Evolutionary conservation across 2,113 vertebrate genomes (phyloP).

Genomic region (Scopus umbretta): DNA sequence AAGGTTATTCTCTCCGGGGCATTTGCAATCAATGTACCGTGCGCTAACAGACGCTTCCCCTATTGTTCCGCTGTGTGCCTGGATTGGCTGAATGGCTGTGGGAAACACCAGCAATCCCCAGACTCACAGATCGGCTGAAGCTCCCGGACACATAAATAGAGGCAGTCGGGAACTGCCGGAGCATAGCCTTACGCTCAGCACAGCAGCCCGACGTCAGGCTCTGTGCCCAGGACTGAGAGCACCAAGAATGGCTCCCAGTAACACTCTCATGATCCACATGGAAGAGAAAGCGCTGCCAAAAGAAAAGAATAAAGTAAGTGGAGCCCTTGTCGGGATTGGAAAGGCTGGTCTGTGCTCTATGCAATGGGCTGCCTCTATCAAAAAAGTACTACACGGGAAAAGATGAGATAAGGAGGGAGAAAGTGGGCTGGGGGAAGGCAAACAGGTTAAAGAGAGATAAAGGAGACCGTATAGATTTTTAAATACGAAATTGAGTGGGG

Average conservation of each 20-base stretch:
- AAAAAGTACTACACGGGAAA: not conserved
- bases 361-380: not conserved
- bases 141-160: conserved; percentile 42
- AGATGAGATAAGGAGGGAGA: not conserved
- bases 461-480: not conserved
- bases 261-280: not conserved
- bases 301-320: conserved; percentile 66
- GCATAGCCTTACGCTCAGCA: not conserved
- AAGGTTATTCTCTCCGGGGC: conserved; percentile 57
- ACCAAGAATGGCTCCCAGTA: conserved; percentile 41
- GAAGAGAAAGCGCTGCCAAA: conserved; percentile 56
- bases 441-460: not conserved
- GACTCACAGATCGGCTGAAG: conserved; percentile 26
- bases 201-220: not conserved
- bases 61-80: conserved; percentile 5
- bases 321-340: not conserved
- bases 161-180: not conserved
- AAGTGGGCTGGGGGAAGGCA: not conserved
- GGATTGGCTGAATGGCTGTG: conserved; percentile 66
- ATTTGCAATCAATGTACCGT: conserved; percentile 47
- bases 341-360: not conserved
- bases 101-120: conserved; percentile 50
- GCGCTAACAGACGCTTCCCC: conserved; percentile 40
- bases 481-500: not conserved
- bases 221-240: not conserved